Conservation (phyloP, 1,140 invertebrate genomes). For the Harlomillsia oculata region DNA sequence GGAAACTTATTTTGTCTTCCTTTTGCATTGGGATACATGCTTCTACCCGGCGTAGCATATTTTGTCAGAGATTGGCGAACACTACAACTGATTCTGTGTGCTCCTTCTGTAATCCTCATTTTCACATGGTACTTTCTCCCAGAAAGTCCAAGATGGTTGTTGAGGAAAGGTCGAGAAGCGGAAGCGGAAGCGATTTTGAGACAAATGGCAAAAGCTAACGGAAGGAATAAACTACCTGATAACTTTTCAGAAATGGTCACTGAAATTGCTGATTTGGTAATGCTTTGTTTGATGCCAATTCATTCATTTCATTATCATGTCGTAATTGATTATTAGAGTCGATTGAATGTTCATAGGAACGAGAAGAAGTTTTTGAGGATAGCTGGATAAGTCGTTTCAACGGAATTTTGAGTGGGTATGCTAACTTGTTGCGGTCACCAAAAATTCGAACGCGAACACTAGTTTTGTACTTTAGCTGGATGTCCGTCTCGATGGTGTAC, state of each 20-base stretch:
- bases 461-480: conserved; percentile 30
- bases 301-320: not conserved
- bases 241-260: conserved; percentile 23
- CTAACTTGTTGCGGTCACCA: conserved; percentile 18
- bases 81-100: conserved; percentile 39
- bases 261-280: conserved; percentile 18
- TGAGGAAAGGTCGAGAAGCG: conserved; percentile 28
- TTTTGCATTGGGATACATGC: conserved; percentile 37
- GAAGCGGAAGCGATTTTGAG: conserved; percentile 34
- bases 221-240: conserved; percentile 9
- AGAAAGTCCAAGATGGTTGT: conserved; percentile 34
- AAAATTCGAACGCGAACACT: conserved; percentile 26
- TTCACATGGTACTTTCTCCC: conserved; percentile 23
- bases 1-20: conserved; percentile 35
- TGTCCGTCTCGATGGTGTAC: conserved; percentile 34
- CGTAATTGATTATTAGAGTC: not conserved
- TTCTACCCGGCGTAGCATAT: conserved; percentile 41
- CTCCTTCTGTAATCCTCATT: conserved; percentile 21
- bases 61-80: conserved; percentile 41
- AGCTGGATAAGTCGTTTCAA: conserved; percentile 4
- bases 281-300: not conserved
- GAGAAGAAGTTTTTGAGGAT: conserved; percentile 8
- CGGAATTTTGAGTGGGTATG: conserved; percentile 21
- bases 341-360: conserved; percentile 14
- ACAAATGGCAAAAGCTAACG: conserved; percentile 18